Evolutionary conservation across 2,113 vertebrate species (phyloP), one percentile per base, ranked within the genome.

Genomic region (Synodontis membranacea): DNA sequence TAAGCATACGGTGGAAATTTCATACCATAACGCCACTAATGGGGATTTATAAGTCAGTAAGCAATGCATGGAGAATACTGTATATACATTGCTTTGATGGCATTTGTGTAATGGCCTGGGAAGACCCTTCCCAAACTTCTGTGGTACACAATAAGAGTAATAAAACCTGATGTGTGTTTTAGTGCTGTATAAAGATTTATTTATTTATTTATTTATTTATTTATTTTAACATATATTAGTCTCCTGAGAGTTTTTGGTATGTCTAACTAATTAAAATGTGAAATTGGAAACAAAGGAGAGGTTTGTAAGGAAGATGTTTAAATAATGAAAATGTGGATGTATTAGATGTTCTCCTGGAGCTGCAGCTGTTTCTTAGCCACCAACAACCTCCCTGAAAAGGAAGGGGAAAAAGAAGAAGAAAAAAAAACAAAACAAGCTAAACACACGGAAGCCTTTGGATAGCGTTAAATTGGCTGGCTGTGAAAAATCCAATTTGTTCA

Each of bases 401-500:
- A 0, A 1, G 34, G 7, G 28, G 4, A 4, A 3, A n/a, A 0
- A 50, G 31, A 37, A 79, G 6, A 44, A 34, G n/a, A 25, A 21
- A 54, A 58, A 14, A 25, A 23, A 52, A 80, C 80, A 85, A 66
- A 74, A 50, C 19, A 54, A 56, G 78, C 52, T 86, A 91, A 89
- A 86, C 84, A 84, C 62, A 87, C 48, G 82, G 83, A 90, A 89
- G 89, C 86, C 75, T 83, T 86, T 76, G 81, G 85, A 91, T 88
- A 89, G 87, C 86, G 75, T 86, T 86, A 86, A 89, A 89, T 89
- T 90, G 84, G 82, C 87, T 78, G 84, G 78, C 88, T 88, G 91
- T 88, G 86, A 89, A 90, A 91, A 89, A 88, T 91, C 91, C 91
- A 88, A 89, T 91, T 88, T 91, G 87, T 89, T 90, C 88, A 90